These are phyloP conservation scores for Aldrovandia affinis DNA, from an alignment of 2,797 vertebrate species.

Conservation along the genomic window DNA sequence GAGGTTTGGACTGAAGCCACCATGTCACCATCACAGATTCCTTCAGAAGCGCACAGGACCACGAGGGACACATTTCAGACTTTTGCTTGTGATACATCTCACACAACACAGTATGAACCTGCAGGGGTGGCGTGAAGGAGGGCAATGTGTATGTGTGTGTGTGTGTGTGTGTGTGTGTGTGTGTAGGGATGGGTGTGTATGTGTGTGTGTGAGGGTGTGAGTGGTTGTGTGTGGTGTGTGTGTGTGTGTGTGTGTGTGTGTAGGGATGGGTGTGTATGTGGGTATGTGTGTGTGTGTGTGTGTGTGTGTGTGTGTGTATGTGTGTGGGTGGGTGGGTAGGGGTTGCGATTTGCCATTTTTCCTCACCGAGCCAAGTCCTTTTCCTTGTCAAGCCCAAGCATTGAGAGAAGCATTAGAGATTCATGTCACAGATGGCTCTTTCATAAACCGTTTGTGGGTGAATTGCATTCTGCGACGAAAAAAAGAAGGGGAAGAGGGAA, in stretches of 20 bases:
- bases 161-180: too few relatives aligned
- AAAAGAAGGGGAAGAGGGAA: slow-evolving; percentile 39
- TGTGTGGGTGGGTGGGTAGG: slow-evolving; percentile 45
- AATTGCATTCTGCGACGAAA: slow-evolving; percentile 75
- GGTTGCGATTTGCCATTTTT: slow-evolving; percentile 68
- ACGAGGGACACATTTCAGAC: slow-evolving; percentile 77
- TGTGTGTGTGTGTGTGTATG: not conserved
- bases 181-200: too few relatives aligned
- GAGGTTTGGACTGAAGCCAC: slow-evolving; percentile 84
- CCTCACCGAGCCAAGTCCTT: slow-evolving; percentile 70
- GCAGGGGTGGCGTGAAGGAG: slow-evolving; percentile 52
- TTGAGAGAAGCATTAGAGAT: slow-evolving; percentile 81
- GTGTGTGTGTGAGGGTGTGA: too few relatives aligned
- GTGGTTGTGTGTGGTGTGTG: too few relatives aligned
- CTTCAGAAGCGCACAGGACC: slow-evolving; percentile 75
- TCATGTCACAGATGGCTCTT: slow-evolving; percentile 88
- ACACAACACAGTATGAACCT: slow-evolving; percentile 68
- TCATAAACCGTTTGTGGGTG: slow-evolving; percentile 83
- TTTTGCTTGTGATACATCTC: slow-evolving; percentile 81
- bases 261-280: too few relatives aligned
- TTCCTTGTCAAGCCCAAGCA: slow-evolving; percentile 76
- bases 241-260: too few relatives aligned
- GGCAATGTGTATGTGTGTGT: not conserved
- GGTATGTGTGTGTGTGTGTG: not conserved
- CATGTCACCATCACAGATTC: slow-evolving; percentile 76